Percentiles rank a stretch among this genome's conserved stretches.
Evolutionary conservation across 1,140 invertebrate genomes (phyloP).

Genomic region (Panulirus ornatus): DNA sequence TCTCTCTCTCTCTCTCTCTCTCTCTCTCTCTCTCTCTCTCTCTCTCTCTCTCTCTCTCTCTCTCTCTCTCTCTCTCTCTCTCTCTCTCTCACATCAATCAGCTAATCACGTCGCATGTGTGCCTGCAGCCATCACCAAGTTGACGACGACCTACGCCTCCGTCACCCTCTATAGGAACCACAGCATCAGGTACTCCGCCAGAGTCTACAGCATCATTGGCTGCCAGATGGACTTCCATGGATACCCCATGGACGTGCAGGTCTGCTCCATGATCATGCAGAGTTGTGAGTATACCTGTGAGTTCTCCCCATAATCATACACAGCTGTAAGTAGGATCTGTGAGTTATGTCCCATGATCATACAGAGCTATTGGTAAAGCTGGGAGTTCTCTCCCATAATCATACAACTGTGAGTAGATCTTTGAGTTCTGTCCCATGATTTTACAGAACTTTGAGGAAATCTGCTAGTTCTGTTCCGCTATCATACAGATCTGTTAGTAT

Average conservation of each 20-base stretch:
- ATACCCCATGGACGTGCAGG: constrained; percentile 91
- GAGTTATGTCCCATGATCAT: neutral
- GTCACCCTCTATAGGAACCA: constrained; percentile 88
- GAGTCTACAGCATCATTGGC: constrained; percentile 90
- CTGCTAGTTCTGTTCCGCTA: too few relatives aligned
- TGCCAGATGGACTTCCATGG: constrained; percentile 92
- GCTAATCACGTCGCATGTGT: too few relatives aligned
- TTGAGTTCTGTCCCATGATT: too few relatives aligned
- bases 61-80: neutral
- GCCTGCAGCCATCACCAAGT: constrained; percentile 85
- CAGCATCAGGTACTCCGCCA: constrained; percentile 86
- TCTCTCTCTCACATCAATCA: neutral
- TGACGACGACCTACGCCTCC: constrained; percentile 89
- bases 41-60: neutral
- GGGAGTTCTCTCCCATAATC: too few relatives aligned
- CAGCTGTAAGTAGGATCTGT: neutral
- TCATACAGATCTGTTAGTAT: too few relatives aligned
- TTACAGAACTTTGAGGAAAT: too few relatives aligned
- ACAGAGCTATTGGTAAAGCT: too few relatives aligned
- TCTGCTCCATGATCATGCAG: constrained; percentile 88
- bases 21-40: neutral
- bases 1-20: too few relatives aligned
- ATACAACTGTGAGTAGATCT: too few relatives aligned
- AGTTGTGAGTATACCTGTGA: constrained; percentile 86
- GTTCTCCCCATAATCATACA: neutral